Conservation (phyloP, 1,140 invertebrate genomes). For the Scylla paramamosain region DNA sequence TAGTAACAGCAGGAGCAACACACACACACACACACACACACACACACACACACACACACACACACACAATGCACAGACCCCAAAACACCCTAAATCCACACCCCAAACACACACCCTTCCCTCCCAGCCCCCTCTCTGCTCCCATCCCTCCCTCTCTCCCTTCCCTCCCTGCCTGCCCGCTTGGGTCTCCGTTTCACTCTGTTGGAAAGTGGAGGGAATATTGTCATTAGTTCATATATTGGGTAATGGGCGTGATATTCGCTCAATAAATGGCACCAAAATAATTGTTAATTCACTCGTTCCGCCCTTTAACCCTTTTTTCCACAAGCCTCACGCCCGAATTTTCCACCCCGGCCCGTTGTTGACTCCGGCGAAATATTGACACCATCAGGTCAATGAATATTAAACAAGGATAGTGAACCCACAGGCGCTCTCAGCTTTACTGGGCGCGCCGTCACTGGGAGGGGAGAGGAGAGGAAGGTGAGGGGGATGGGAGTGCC, state of each 20-base stretch:
- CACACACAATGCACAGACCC: slow-evolving; percentile 25
- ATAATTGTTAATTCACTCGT: slow-evolving; percentile 72
- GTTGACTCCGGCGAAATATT: slow-evolving; percentile 70
- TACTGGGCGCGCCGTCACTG: neutral
- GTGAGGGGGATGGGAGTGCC: neutral
- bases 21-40: no score
- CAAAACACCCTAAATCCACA: neutral
- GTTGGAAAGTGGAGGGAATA: neutral
- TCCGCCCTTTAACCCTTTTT: slow-evolving; percentile 65
- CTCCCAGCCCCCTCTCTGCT: neutral
- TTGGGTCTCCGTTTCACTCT: neutral
- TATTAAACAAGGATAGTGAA: slow-evolving; percentile 65
- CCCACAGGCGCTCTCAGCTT: slow-evolving; percentile 38
- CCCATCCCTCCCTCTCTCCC: neutral
- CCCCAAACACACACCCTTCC: neutral
- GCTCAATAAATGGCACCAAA: slow-evolving; percentile 65
- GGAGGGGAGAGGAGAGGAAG: neutral
- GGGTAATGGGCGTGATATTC: slow-evolving; percentile 66
- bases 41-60: no score
- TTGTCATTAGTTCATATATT: slow-evolving; percentile 68
- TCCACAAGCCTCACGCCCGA: slow-evolving; percentile 57
- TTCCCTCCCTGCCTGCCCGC: neutral
- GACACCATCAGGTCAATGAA: slow-evolving; percentile 71
- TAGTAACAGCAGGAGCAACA: no score
- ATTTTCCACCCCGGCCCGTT: slow-evolving; percentile 64